Evolutionary conservation across 2,888 invertebrate species (phyloP).

Genomic region (Caenorhabditis drosophilae): DNA sequence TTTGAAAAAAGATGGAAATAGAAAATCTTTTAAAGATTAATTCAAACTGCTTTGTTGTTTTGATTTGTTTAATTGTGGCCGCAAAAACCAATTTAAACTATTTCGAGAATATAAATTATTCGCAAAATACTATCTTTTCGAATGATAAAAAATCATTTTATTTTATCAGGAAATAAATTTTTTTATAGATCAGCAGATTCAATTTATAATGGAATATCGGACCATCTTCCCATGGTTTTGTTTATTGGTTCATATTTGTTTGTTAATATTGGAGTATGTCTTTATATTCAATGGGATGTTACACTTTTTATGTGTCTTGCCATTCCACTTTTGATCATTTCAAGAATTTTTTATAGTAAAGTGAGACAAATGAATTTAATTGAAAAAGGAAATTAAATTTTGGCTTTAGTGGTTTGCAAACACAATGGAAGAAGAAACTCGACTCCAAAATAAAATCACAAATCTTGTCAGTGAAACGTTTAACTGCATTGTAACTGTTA

Average conservation of each 20-base stretch:
- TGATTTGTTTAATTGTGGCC: no score
- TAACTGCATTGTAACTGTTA: constrained; percentile 65
- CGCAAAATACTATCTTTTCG: no score
- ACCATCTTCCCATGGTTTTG: constrained; percentile 66
- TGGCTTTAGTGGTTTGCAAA: constrained; percentile 64
- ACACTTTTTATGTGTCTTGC: constrained; percentile 64
- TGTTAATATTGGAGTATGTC: constrained; percentile 52
- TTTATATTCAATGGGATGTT: constrained; percentile 67
- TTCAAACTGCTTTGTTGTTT: no score
- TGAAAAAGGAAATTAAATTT: background rate
- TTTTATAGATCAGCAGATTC: constrained; percentile 63
- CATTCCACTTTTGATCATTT: constrained; percentile 57
- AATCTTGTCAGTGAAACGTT: constrained; percentile 67
- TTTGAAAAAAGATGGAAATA: no score
- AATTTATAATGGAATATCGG: constrained; percentile 67
- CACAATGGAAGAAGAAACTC: constrained; percentile 62
- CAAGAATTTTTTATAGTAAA: constrained; percentile 64
- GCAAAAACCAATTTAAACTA: no score
- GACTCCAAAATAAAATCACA: constrained; percentile 62
- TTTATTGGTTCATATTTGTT: constrained; percentile 58
- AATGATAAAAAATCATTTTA: no score
- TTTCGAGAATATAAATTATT: no score
- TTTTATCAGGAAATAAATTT: no score
- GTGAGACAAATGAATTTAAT: no score
- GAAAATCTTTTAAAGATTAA: no score